These are phyloP conservation scores for Oryzias curvinotus DNA, from an alignment of 2,113 vertebrate genomes.

Conservation along the genomic window DNA sequence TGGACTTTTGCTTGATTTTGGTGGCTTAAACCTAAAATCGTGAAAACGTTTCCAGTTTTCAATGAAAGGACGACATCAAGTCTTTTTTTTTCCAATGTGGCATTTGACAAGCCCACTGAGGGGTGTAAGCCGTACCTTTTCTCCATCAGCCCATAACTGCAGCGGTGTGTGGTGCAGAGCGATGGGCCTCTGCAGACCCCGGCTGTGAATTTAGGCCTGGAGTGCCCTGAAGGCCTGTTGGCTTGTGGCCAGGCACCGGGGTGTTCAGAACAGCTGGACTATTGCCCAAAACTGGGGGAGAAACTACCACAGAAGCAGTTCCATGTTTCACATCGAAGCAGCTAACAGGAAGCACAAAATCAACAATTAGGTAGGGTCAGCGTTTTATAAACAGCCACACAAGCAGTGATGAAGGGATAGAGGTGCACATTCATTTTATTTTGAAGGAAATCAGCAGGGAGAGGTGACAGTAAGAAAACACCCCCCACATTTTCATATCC, in stretches of 20 bases:
- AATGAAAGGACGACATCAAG: no score
- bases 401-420: constrained; percentile 43
- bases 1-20: no score
- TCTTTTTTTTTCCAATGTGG: no score
- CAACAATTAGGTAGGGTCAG: constrained; percentile 57
- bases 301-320: constrained; percentile 18
- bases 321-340: constrained; percentile 65
- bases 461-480: constrained; percentile 25
- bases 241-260: constrained; percentile 34
- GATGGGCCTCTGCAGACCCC: constrained; percentile 11
- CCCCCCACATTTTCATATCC: constrained; percentile 7
- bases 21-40: no score
- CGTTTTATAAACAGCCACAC: constrained; percentile 57
- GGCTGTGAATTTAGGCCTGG: constrained; percentile 46
- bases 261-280: constrained; percentile 15
- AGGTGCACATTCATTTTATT: constrained; percentile 18
- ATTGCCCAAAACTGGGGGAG: constrained; percentile 28
- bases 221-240: constrained; percentile 23
- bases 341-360: constrained; percentile 61
- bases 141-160: no score
- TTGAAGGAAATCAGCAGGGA: constrained; percentile 23
- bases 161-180: background rate
- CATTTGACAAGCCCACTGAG: no score
- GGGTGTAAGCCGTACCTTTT: no score
- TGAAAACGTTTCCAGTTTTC: no score